Percentiles rank a stretch among this genome's conserved stretches.
Evolutionary conservation across 2,113 vertebrate genomes (phyloP).

Genomic region (Syngnathus scovelli): DNA sequence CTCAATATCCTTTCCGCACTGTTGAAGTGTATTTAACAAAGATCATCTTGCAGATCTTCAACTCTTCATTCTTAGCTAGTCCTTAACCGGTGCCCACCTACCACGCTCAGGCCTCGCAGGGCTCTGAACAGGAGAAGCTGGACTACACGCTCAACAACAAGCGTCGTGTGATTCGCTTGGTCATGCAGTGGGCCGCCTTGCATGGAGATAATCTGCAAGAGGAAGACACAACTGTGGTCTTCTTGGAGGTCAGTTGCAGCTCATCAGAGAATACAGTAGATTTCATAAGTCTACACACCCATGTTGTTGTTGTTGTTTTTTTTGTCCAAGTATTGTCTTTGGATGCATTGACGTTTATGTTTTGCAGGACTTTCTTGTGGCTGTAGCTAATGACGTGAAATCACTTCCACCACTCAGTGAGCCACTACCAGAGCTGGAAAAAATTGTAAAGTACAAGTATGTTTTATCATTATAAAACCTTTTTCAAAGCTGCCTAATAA

Average conservation of each 20-base stretch:
- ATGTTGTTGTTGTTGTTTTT: background rate
- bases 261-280: background rate
- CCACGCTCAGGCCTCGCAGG: conserved; percentile 89
- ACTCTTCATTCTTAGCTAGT: conserved; percentile 29
- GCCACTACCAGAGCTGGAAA: conserved; percentile 85
- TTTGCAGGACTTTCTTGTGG: conserved; percentile 85
- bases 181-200: conserved; percentile 82
- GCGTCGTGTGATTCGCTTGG: conserved; percentile 85
- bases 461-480: conserved; percentile 30
- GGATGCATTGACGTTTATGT: conserved; percentile 9
- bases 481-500: background rate
- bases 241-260: conserved; percentile 81
- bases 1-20: conserved; percentile 90
- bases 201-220: conserved; percentile 85
- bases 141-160: conserved; percentile 97
- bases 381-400: conserved; percentile 86
- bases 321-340: background rate
- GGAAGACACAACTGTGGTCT: conserved; percentile 80
- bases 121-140: conserved; percentile 91
- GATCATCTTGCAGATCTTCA: background rate
- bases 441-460: conserved; percentile 87
- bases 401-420: conserved; percentile 81
- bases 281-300: background rate
- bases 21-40: background rate
- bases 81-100: conserved; percentile 87